Conservation (phyloP, 2,113 vertebrate genomes). For the Hemiprocne comata region DNA sequence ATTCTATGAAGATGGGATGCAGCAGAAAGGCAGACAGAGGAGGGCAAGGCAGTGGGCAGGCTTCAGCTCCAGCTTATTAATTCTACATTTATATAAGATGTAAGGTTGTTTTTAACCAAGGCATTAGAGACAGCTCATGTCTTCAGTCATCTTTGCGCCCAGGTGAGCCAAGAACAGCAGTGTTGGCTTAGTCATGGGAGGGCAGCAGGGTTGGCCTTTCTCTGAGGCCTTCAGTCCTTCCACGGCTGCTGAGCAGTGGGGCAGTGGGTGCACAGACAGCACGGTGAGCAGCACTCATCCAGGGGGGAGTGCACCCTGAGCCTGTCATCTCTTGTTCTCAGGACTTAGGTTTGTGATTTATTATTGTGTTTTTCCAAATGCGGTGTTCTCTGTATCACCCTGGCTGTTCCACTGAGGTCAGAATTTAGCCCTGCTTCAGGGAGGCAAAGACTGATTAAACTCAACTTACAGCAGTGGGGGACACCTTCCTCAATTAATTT, state of each 20-base stretch:
- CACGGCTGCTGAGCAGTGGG: neutral
- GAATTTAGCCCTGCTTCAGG: neutral
- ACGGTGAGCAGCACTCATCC: neutral
- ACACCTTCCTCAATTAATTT: neutral
- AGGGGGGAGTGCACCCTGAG: accelerated
- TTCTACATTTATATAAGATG: neutral
- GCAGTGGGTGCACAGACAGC: neutral
- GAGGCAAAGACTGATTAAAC: too few species aligned
- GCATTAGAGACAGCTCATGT: too few species aligned
- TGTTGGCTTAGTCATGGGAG: neutral
- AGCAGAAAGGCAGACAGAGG: neutral
- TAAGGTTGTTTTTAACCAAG: too few species aligned
- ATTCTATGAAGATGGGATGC: too few species aligned
- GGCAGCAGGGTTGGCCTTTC: neutral
- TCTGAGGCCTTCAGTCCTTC: accelerated
- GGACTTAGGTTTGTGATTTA: too few species aligned
- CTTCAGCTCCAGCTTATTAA: neutral
- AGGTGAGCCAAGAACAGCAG: neutral
- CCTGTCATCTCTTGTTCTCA: neutral
- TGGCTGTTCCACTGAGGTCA: neutral
- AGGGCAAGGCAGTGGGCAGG: neutral
- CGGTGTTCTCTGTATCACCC: neutral
- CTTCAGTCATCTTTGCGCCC: too few species aligned
- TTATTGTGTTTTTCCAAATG: neutral
- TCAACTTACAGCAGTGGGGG: neutral